phyloP scores from a whole-genome alignment of 1,140 invertebrate genomes.

The Pissodes strobi region DNA sequence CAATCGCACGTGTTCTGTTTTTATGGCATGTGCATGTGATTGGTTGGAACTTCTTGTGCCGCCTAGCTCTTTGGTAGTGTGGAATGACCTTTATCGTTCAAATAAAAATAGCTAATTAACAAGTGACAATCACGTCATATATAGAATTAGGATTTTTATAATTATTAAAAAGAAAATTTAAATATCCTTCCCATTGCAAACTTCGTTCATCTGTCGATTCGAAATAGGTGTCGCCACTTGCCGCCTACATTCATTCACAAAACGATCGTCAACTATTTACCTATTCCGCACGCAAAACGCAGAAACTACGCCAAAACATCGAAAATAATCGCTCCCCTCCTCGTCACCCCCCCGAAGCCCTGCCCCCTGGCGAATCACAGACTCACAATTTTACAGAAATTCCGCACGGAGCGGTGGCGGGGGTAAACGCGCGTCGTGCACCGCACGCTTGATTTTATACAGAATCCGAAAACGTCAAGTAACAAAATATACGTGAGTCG shows the following conservation, averaged over 20 bases:
- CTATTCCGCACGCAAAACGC: conserved; percentile 14
- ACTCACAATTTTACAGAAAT: conserved; percentile 37
- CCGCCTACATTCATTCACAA: neutral
- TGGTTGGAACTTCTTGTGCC: too few species aligned
- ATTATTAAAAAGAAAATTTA: too few species aligned
- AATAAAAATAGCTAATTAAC: too few species aligned
- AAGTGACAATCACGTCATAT: too few species aligned
- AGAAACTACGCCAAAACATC: conserved; percentile 20
- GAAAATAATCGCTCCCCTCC: conserved; percentile 18
- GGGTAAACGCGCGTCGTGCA: neutral
- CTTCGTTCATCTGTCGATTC: too few species aligned
- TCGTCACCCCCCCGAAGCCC: neutral
- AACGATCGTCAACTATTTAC: neutral
- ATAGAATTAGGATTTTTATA: too few species aligned
- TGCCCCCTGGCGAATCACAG: conserved; percentile 30
- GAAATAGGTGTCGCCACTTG: conserved; percentile 15
- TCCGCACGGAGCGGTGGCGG: conserved; percentile 5
- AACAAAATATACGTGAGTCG: conserved; percentile 28
- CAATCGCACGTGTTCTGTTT: too few species aligned
- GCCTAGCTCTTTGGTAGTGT: too few species aligned
- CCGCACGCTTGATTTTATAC: conserved; percentile 16
- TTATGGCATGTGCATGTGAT: too few species aligned
- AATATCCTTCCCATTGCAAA: too few species aligned
- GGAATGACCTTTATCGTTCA: too few species aligned
- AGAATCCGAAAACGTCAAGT: conserved; percentile 19